Evolutionary conservation across 2,888 invertebrate species (phyloP).

Genomic region (Uropetala carovei): DNA sequence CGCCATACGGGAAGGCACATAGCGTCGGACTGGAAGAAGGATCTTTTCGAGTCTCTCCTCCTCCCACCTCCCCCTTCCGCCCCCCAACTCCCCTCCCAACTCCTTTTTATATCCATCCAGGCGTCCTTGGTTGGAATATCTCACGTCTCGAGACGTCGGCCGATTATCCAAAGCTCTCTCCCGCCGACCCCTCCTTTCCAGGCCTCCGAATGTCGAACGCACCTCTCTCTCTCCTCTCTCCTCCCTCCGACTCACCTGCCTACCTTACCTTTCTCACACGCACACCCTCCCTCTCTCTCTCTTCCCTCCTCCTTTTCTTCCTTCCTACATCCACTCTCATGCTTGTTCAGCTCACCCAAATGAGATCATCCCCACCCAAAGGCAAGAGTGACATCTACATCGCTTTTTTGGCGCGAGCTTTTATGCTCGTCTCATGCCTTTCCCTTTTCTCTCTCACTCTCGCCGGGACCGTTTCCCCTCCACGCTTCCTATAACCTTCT

Average conservation of each 20-base stretch:
- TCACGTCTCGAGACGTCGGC: constrained; percentile 49
- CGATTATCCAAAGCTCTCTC: constrained; percentile 49
- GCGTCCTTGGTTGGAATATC: constrained; percentile 59
- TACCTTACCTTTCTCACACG: constrained; percentile 1
- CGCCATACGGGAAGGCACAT: neutral
- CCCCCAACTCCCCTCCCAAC: neutral
- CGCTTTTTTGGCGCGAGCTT: constrained; percentile 24
- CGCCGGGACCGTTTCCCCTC: neutral
- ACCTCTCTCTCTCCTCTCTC: neutral
- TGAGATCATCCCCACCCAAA: constrained; percentile 35
- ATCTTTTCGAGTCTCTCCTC: neutral
- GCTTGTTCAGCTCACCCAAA: constrained; percentile 19
- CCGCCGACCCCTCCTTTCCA: neutral
- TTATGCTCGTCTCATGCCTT: constrained; percentile 25
- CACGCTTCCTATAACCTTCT: neutral
- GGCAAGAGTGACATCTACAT: constrained; percentile 24
- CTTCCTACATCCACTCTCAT: constrained; percentile 10
- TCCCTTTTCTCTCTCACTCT: neutral
- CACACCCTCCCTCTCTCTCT: neutral
- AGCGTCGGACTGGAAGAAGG: neutral
- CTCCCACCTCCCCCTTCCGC: neutral
- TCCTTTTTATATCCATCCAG: constrained; percentile 25
- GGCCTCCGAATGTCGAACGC: neutral
- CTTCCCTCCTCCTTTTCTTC: neutral
- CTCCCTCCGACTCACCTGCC: neutral